Percentiles rank a stretch among this genome's conserved stretches.
These are phyloP conservation scores for Cylindroiulus punctatus DNA, from an alignment of 2,888 invertebrate species.

Conservation along the genomic window DNA sequence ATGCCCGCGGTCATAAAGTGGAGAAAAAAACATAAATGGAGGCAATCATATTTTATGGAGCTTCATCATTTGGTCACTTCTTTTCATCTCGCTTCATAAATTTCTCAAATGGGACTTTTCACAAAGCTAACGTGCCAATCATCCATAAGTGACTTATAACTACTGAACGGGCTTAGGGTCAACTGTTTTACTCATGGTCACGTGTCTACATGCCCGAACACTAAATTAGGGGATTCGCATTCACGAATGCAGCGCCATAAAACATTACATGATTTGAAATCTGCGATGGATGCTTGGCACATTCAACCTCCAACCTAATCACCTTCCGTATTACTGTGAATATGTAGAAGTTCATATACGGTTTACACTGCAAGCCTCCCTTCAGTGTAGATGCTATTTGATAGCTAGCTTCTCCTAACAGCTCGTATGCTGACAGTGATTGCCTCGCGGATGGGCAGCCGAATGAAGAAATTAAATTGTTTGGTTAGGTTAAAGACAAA, in stretches of 20 bases:
- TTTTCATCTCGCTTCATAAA: slow-evolving; percentile 45
- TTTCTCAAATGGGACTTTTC: slow-evolving; percentile 30
- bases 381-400: no score
- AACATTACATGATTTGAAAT: not conserved
- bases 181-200: not conserved
- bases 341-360: no score
- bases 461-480: no score
- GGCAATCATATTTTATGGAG: slow-evolving; percentile 42
- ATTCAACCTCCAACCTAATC: not conserved
- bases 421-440: no score
- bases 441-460: no score
- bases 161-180: not conserved
- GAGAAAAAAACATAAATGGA: not conserved
- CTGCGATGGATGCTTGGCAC: not conserved
- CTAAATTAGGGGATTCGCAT: not conserved
- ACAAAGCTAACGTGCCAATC: slow-evolving; percentile 36
- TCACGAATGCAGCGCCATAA: not conserved
- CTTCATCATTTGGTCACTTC: slow-evolving; percentile 47
- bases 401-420: no score
- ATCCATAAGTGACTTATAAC: slow-evolving; percentile 27
- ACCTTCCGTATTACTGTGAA: no score
- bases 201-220: not conserved
- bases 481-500: no score
- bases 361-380: no score
- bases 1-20: not conserved